Evolutionary conservation across 2,888 invertebrate genomes (phyloP).

Genomic region (Sisyra terminalis): DNA sequence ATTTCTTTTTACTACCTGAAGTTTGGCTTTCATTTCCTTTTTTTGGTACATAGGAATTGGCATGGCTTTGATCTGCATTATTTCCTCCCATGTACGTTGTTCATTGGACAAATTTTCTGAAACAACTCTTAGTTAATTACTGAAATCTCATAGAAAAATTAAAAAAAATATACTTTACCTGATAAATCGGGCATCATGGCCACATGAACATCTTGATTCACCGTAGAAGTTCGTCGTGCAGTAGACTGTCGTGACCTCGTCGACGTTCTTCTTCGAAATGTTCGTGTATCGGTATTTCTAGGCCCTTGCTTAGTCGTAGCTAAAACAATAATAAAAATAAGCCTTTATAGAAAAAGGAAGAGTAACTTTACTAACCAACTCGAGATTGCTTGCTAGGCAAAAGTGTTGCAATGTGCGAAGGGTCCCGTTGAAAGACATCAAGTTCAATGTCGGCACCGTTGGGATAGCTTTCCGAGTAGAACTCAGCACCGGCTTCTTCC

Average conservation of each 20-base stretch:
- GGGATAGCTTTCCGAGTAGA: slow-evolving; percentile 73
- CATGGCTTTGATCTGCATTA: slow-evolving; percentile 71
- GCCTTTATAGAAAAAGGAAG: neutral
- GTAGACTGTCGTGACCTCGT: slow-evolving; percentile 34
- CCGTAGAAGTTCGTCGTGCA: slow-evolving; percentile 31
- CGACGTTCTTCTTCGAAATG: slow-evolving; percentile 39
- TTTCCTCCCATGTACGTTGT: slow-evolving; percentile 70
- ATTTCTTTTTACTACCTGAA: slow-evolving; percentile 42
- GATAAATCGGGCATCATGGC: slow-evolving; percentile 73
- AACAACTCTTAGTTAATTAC: neutral
- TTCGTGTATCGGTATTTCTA: slow-evolving; percentile 42
- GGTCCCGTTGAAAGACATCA: slow-evolving; percentile 52
- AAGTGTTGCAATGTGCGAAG: slow-evolving; percentile 56
- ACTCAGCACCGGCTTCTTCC: slow-evolving; percentile 75
- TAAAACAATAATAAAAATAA: too few relatives aligned
- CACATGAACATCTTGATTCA: slow-evolving; percentile 47
- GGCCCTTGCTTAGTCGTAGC: slow-evolving; percentile 48
- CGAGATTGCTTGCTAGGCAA: slow-evolving; percentile 67
- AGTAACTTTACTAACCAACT: slow-evolving; percentile 41
- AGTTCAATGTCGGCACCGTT: slow-evolving; percentile 42
- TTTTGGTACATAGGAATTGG: slow-evolving; percentile 73
- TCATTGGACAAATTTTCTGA: slow-evolving; percentile 62
- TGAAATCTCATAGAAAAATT: too few relatives aligned
- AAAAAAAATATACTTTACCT: too few relatives aligned
- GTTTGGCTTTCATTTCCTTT: slow-evolving; percentile 56